These are phyloP conservation scores for Hoplodrina ambigua DNA, from an alignment of 2,888 invertebrate genomes.

Conservation along the genomic window DNA sequence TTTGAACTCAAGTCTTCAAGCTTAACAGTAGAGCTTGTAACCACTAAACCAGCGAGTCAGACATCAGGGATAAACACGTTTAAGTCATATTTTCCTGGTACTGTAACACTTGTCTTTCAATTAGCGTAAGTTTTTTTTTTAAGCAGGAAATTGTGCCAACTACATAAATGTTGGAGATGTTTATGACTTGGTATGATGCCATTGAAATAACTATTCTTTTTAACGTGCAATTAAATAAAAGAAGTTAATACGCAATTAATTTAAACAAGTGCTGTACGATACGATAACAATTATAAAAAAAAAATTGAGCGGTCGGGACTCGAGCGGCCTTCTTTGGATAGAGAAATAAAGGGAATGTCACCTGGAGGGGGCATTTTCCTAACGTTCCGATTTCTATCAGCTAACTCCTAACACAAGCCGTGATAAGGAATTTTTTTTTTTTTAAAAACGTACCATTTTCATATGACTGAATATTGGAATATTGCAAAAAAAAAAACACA, in stretches of 20 bases:
- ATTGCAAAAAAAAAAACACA: too few species aligned
- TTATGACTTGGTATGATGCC: conserved; percentile 13
- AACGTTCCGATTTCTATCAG: too few species aligned
- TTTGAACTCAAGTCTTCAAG: not conserved
- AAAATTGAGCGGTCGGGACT: too few species aligned
- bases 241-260: not conserved
- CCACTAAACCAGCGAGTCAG: not conserved
- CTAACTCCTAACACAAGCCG: too few species aligned
- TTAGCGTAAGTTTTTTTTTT: not conserved
- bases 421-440: too few species aligned
- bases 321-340: too few species aligned
- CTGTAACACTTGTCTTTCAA: not conserved
- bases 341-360: too few species aligned
- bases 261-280: not conserved
- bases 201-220: not conserved
- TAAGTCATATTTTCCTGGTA: conserved; percentile 8
- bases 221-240: not conserved
- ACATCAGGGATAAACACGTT: not conserved
- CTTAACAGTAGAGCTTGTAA: not conserved
- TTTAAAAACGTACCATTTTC: too few species aligned
- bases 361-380: too few species aligned
- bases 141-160: not conserved
- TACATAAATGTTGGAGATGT: not conserved
- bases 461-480: too few species aligned
- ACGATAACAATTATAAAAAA: too few species aligned